phyloP scores from a whole-genome alignment of 2,797 vertebrate species.

The Macrochelys suwanniensis region DNA sequence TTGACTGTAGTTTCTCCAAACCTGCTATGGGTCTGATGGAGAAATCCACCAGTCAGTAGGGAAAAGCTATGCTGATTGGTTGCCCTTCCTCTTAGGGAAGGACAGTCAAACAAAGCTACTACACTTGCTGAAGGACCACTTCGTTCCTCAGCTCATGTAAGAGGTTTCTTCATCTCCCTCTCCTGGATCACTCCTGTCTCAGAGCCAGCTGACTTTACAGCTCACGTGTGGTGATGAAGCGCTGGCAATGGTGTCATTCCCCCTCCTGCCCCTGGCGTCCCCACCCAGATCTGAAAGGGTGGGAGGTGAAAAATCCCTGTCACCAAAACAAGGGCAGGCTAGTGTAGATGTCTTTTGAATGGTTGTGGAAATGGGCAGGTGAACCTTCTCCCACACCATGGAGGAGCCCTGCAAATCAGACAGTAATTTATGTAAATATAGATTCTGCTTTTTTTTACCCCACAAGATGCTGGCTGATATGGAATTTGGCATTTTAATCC shows the following conservation, averaged over 20 bases:
- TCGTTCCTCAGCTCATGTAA: neutral
- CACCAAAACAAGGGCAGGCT: fast-evolving
- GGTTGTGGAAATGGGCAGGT: neutral
- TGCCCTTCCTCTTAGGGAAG: neutral
- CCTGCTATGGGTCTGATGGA: too few relatives aligned
- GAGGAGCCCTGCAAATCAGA: neutral
- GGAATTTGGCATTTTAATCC: too few relatives aligned
- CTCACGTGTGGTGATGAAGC: neutral
- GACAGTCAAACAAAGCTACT: neutral
- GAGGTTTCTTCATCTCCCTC: neutral
- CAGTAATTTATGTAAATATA: neutral
- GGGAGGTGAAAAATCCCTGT: neutral
- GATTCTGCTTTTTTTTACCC: neutral
- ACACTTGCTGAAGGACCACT: neutral
- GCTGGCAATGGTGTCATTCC: neutral
- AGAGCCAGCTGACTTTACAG: neutral
- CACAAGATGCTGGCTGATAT: neutral
- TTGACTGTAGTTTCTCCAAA: too few relatives aligned
- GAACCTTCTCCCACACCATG: neutral
- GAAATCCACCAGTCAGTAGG: neutral
- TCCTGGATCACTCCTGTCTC: neutral
- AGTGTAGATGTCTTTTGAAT: neutral
- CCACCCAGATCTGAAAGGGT: neutral
- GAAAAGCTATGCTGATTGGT: neutral
- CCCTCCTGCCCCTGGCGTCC: neutral